A percentile compares a stretch with the other conserved stretches of the same genome.
Conservation (phyloP, 2,888 invertebrate genomes). For the Caradrina clavipalpis region DNA sequence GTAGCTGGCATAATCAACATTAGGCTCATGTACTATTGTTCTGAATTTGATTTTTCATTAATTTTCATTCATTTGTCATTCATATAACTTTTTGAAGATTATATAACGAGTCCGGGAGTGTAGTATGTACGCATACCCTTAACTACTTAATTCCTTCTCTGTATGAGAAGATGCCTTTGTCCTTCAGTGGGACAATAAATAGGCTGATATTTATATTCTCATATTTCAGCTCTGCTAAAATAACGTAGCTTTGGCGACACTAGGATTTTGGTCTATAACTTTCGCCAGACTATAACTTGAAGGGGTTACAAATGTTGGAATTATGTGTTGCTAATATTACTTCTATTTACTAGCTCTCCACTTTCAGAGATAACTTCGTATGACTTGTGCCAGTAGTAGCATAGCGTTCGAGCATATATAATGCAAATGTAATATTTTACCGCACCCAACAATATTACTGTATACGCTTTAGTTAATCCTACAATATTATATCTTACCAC, state of each 20-base stretch:
- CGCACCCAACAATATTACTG: slow-evolving; percentile 19
- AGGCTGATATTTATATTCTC: no score
- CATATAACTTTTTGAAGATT: no score
- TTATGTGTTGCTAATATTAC: slow-evolving; percentile 6
- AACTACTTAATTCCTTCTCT: no score
- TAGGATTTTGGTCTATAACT: not conserved
- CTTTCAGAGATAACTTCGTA: slow-evolving; percentile 36
- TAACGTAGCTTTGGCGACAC: not conserved
- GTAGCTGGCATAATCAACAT: no score
- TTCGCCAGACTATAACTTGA: not conserved
- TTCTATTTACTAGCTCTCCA: slow-evolving; percentile 27
- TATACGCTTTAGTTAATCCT: slow-evolving; percentile 15
- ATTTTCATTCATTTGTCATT: no score
- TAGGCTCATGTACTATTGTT: no score
- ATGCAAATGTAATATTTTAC: slow-evolving; percentile 59
- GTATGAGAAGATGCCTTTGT: no score
- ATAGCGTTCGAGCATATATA: slow-evolving; percentile 46
- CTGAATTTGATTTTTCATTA: no score
- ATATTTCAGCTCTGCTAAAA: no score
- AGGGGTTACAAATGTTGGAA: not conserved
- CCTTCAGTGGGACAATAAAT: no score
- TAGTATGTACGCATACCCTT: no score
- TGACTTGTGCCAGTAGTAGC: slow-evolving; percentile 57
- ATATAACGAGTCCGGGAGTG: no score
- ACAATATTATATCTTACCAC: slow-evolving; percentile 31